Evolutionary conservation across 2,888 invertebrate species (phyloP), one percentile per base, ranked within the genome.

Genomic region (Microctonus brassicae): DNA sequence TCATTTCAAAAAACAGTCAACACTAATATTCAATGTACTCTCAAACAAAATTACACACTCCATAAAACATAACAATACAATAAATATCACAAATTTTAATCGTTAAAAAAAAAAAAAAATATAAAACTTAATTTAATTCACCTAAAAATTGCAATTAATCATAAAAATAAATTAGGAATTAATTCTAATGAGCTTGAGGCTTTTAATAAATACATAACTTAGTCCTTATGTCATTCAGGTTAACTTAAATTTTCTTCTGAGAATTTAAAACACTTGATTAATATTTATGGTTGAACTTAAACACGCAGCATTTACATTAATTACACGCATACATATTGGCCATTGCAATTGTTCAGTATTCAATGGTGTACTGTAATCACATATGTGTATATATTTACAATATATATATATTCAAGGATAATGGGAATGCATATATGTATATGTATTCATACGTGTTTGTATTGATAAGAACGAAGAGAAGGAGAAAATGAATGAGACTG

Each of bases 221-320:
- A n/a, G n/a, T n/a, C n/a, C n/a, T n/a, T n/a, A n/a, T n/a, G n/a
- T n/a, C n/a, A n/a, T n/a, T n/a, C n/a, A n/a, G n/a, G n/a, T 61
- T n/a, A 61, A 66, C 53, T 60, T 47, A 65, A 66, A 24, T 55
- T 24, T 61, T 13, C 7, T 62, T 39, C 63, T 61, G 52, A 58
- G 47, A 26, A 68, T 58, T 52, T 55, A 68, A 42, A 57, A 70
- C 62, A 55, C 65, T 57, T 70, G 64, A 70, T 70, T 70, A 70
- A 70, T 70, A 71, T 75, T 69, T 62, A 58, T 73, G 69, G 64
- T 67, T 64, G 67, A 70, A 67, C 24, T 63, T 70, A 70, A 70
- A 58, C 70, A 64, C 64, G 63, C 57, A 20, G 70, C 57, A 64
- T 70, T 74, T 74, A 68, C 68, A 73, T 68, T 62, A 62, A 68